A percentile compares a stretch with the other conserved stretches of the same genome.
phyloP scores from a whole-genome alignment of 92 coral and sea anemone species.

The Heteractis magnifica region DNA sequence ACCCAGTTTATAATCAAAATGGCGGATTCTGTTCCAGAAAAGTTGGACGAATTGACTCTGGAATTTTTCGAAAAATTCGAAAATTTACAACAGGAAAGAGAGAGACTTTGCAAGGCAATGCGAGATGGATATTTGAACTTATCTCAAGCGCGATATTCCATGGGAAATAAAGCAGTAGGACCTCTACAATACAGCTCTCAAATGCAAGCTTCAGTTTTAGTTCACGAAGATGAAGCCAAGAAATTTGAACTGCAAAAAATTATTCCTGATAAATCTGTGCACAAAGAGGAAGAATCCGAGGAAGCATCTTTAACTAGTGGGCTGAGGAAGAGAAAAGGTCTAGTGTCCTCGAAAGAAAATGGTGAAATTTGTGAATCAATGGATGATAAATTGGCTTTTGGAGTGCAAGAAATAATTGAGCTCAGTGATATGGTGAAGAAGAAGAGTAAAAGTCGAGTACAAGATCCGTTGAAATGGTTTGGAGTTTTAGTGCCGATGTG shows the following conservation, averaged over 20 bases:
- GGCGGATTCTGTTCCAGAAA: constrained; percentile 68
- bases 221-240: constrained; percentile 13
- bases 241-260: constrained; percentile 44
- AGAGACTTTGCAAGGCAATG: constrained; percentile 53
- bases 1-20: constrained; percentile 47
- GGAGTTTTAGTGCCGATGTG: constrained; percentile 91
- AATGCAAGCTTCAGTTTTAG: constrained; percentile 67
- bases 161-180: constrained; percentile 94
- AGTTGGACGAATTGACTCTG: constrained; percentile 65
- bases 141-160: constrained; percentile 94
- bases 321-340: constrained; percentile 26
- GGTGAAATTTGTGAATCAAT: not conserved
- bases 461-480: constrained; percentile 92
- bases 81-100: constrained; percentile 57
- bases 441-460: not conserved
- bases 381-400: constrained; percentile 24
- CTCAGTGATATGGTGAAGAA: not conserved
- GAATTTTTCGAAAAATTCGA: constrained; percentile 81
- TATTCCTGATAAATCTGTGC: constrained; percentile 27
- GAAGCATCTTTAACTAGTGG: constrained; percentile 4
- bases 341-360: not conserved
- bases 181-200: constrained; percentile 75
- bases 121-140: constrained; percentile 85
- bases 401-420: constrained; percentile 37
- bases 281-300: constrained; percentile 20